A percentile compares a stretch with the other conserved stretches of the same genome.
Evolutionary conservation across 2,888 invertebrate genomes (phyloP).

Genomic region (Zonitis immaculata): DNA sequence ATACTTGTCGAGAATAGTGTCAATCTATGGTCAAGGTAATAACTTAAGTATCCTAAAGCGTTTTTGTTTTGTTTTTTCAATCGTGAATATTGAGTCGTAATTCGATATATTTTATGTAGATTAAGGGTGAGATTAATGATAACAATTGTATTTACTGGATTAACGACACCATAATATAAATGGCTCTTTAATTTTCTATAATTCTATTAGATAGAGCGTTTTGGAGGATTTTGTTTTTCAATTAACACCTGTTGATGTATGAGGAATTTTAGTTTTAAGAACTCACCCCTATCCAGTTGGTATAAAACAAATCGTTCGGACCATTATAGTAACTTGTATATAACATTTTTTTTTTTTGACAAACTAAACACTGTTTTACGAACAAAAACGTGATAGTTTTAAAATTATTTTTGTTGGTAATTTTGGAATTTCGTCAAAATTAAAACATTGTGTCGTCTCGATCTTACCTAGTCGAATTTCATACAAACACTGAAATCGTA

Average conservation of each 20-base stretch:
- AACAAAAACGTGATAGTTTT: slow-evolving; percentile 25
- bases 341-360: slow-evolving; percentile 1
- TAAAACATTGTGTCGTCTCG: neutral
- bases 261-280: slow-evolving; percentile 12
- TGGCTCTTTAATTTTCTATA: neutral
- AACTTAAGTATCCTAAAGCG: neutral
- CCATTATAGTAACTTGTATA: neutral
- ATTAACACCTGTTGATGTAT: slow-evolving; percentile 20
- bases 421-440: neutral
- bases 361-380: slow-evolving; percentile 27
- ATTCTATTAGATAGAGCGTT: neutral
- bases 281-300: slow-evolving; percentile 30
- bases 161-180: neutral
- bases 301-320: slow-evolving; percentile 27
- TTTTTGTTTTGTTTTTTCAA: neutral
- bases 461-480: slow-evolving; percentile 8
- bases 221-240: neutral
- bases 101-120: neutral
- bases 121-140: neutral
- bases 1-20: neutral
- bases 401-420: neutral
- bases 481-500: slow-evolving; percentile 26
- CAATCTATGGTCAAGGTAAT: neutral
- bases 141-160: neutral
- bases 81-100: neutral